Base-by-base conservation (phyloP, 2,888 invertebrate genomes). In the Troides aeacus region DNA sequence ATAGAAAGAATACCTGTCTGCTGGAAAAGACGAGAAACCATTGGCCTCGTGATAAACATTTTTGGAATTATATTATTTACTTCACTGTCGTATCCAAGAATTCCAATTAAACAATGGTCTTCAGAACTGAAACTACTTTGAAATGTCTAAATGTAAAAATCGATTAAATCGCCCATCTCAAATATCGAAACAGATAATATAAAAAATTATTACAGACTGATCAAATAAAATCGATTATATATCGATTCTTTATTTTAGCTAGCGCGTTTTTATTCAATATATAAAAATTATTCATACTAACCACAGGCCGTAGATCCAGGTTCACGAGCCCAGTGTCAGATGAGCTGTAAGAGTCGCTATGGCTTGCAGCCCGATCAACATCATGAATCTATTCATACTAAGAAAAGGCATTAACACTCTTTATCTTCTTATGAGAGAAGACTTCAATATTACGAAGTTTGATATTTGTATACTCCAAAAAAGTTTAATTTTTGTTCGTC, bases 1-100 rank as follows among this genome's bases (percentile, higher is more conserved):
- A 58, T 61, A 0, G 18, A 58, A 69, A 30, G 24, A 73, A 76
- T 84, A 90, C 91, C 91, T 74, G 86, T 81, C 75, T 87, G 87
- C 73, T 90, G 88, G 72, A 90, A 76, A 56, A 90, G 78, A 64
- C 91, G 84, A 64, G 90, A 86, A 58, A 88, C 76, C 71, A 87
- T 77, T 53, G 84, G 82, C 57, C 91, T 84, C 66, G 89, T 80
- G 65, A 81, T 80, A 71, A 84, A 81, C 91, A 90, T 91, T 74
- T 77, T 86, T 70, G 46, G 50, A 71, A 57, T 8, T 58, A 56
- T 23, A 50, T 39, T 66, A 7, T 21, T 50, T 36, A n/a, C n/a
- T 61, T 53, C 50, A 60, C 60, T 53, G 39, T 58, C 15, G 21
- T 57, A 57, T 56, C 39, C 4, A 58, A 58, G 36, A 21, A 7